Evolutionary conservation across 2,797 vertebrate species (phyloP).

Genomic region (Pangasius sanitwongsei): DNA sequence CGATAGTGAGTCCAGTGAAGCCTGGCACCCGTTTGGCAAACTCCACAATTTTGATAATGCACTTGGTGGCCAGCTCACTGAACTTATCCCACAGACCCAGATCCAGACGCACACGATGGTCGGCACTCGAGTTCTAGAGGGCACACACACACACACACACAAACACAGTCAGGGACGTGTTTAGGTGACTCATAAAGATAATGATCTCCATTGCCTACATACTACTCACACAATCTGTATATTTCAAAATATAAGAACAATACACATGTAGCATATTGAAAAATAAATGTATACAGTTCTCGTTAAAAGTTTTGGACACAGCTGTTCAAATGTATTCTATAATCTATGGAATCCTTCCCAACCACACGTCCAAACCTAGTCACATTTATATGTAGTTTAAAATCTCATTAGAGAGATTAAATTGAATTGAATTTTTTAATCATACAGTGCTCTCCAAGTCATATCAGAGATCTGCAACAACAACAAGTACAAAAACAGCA

Average conservation of each 20-base stretch:
- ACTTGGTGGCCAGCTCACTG: conserved; percentile 99
- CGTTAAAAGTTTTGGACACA: neutral
- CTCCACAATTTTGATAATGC: conserved; percentile 99
- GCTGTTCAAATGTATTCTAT: neutral
- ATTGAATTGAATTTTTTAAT: neutral
- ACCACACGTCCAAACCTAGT: neutral
- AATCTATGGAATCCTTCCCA: neutral
- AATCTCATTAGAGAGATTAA: neutral
- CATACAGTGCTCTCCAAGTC: neutral
- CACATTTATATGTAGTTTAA: neutral
- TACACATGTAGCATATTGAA: neutral
- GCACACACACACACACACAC: conserved; percentile 44
- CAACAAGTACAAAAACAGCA: neutral
- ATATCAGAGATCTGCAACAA: neutral
- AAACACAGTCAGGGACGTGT: conserved; percentile 22
- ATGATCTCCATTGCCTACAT: neutral
- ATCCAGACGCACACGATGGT: conserved; percentile 93
- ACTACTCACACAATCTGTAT: neutral
- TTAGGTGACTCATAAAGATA: neutral
- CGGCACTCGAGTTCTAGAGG: conserved; percentile 90
- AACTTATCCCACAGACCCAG: conserved; percentile 98
- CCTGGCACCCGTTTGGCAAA: conserved; percentile 97
- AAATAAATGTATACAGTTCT: neutral
- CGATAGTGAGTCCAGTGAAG: conserved; percentile 93
- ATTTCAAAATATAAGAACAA: neutral